Evolutionary conservation across 2,113 vertebrate species (phyloP).

Genomic region (Mionectes macconnelli): DNA sequence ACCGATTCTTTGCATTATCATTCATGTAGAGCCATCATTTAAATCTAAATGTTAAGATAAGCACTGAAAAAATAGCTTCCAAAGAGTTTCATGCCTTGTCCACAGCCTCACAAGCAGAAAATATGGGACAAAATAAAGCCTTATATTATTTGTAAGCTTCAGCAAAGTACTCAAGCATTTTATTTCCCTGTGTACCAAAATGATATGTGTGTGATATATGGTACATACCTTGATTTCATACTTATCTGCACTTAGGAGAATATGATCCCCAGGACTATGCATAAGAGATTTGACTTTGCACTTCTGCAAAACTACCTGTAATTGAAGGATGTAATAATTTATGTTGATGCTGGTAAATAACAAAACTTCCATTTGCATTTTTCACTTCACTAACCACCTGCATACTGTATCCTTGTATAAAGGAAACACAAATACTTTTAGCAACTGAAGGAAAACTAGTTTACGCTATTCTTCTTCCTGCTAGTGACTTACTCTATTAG

Average conservation of each 20-base stretch:
- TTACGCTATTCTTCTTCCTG: neutral
- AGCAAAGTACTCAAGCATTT: neutral
- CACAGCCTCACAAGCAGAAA: neutral
- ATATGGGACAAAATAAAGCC: neutral
- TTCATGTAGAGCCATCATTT: neutral
- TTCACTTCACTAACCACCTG: neutral
- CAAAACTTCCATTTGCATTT: neutral
- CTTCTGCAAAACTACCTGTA: slow-evolving; percentile 92
- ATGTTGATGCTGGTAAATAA: neutral
- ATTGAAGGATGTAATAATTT: slow-evolving; percentile 10
- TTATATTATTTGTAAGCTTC: neutral
- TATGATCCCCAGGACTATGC: slow-evolving; percentile 95
- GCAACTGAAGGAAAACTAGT: neutral
- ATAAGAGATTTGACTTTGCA: slow-evolving; percentile 94
- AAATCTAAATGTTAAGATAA: neutral
- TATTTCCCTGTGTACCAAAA: neutral
- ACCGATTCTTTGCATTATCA: neutral
- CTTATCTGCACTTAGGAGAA: slow-evolving; percentile 96
- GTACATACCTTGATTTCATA: slow-evolving; percentile 95
- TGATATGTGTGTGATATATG: neutral
- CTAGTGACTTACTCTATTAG: neutral
- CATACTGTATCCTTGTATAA: neutral
- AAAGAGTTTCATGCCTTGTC: neutral
- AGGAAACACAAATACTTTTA: neutral
- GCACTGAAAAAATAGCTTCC: neutral